Base-by-base conservation (phyloP, 2,113 vertebrate genomes). In the pig (Sus scrofa) region DNA sequence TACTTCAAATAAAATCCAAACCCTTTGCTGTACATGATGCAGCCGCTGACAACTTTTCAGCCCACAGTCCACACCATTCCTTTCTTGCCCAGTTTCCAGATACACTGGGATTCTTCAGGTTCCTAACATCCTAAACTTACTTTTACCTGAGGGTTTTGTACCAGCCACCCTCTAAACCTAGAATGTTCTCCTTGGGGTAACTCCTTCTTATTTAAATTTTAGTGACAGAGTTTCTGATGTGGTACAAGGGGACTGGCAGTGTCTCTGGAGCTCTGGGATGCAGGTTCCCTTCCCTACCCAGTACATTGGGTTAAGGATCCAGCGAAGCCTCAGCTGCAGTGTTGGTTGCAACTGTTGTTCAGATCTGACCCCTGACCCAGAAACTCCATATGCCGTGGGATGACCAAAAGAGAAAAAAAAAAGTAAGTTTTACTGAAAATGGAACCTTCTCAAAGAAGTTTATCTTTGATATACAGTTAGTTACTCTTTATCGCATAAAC, bases 141-240 rank as follows among this genome's bases (percentile, higher is more conserved):
- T 92, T 37, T 62, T 86, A 30, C 15, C 9, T 65, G 19, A n/a
- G 12, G 2, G 2, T 73, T 22, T 78, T 95, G 7, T 44, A 78
- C 9, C 37, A 84, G 26, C 12, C 62, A 11, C 0, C 44, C 2
- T 60, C 14, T 32, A 18, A 37, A n/a, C 4, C 0, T 79, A 16
- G n/a, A 82, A 65, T 34, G 3, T 4, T 62, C 2, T 9, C 1
- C 0, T 1, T 12, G 15, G 3, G 13, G 18, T 73, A 78, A 44
- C 14, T 87, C 14, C 27, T 68, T 32, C 18, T 74, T 56, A 79
- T 10, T 26, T 15, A 91, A 52, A 63, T 44, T 85, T 68, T 37
- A 27, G 6, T 67, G 5, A 44, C 4, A 8, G 44, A 44, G 44
- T 44, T 44, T 44, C 44, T 44, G 44, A 44, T 44, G 44, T 44